phyloP scores from a whole-genome alignment of 2,113 vertebrate genomes.

The Chroicocephalus ridibundus region DNA sequence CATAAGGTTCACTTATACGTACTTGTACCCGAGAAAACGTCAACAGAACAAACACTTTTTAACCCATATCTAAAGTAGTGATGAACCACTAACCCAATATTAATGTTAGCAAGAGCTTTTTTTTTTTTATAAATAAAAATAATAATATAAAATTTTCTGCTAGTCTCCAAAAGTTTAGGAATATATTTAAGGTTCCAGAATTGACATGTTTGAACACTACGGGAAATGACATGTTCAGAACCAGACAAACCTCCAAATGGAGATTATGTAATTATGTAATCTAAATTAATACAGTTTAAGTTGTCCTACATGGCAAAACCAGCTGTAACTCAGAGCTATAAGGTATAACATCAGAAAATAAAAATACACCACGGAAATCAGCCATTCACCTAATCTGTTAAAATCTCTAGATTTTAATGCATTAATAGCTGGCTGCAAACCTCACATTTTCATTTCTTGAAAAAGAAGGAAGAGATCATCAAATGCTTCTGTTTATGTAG shows the following conservation, averaged over 20 bases:
- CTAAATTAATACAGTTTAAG: not conserved
- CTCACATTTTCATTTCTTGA: not conserved
- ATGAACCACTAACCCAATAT: not conserved
- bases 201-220: not conserved
- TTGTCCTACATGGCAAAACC: not conserved
- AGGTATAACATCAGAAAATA: not conserved
- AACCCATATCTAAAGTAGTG: not conserved
- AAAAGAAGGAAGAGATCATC: not conserved
- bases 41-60: not conserved
- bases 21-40: not conserved
- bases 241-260: not conserved
- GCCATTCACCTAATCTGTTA: not conserved
- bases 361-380: not conserved
- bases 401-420: not conserved
- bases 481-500: not conserved
- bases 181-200: not conserved
- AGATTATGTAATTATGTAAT: not conserved
- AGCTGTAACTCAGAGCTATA: not conserved
- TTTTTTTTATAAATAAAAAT: not conserved
- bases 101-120: not conserved
- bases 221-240: not conserved
- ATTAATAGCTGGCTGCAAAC: not conserved
- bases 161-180: not conserved
- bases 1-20: not conserved
- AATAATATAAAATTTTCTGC: not conserved